Evolutionary conservation across 2,113 vertebrate genomes (phyloP).

Genomic region (Syngnathus floridae): DNA sequence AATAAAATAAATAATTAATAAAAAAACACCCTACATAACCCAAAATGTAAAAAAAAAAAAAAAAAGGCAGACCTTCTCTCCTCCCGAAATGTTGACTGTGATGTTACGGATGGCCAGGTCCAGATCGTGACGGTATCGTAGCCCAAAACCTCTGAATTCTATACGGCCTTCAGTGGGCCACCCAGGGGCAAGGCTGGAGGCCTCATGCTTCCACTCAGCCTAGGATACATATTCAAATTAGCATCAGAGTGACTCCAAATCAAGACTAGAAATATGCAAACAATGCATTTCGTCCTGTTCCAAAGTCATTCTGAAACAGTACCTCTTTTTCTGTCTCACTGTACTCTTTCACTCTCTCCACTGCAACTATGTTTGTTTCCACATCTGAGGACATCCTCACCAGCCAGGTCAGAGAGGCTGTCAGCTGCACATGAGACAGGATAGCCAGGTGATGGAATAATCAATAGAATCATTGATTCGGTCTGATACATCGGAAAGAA

Average conservation of each 20-base stretch:
- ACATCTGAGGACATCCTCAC: slow-evolving; percentile 94
- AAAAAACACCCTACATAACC: too few species aligned
- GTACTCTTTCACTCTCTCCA: slow-evolving; percentile 91
- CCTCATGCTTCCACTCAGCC: slow-evolving; percentile 81
- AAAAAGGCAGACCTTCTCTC: slow-evolving; percentile 80
- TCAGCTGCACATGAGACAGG: slow-evolving; percentile 70
- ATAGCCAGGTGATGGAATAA: background rate
- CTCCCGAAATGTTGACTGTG: slow-evolving; percentile 74
- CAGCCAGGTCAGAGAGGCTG: slow-evolving; percentile 87
- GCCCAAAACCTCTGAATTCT: slow-evolving; percentile 76
- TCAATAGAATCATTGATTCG: too few species aligned
- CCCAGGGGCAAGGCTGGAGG: slow-evolving; percentile 49
- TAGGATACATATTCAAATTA: slow-evolving; percentile 33
- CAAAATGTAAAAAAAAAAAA: background rate
- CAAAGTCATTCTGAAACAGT: background rate
- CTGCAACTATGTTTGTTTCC: slow-evolving; percentile 94
- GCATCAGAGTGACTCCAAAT: background rate
- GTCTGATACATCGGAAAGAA: too few species aligned
- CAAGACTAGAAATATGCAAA: background rate
- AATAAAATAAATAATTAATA: too few species aligned
- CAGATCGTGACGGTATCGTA: slow-evolving; percentile 84
- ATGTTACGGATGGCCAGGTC: slow-evolving; percentile 85
- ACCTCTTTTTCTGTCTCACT: slow-evolving; percentile 88
- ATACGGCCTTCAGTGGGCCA: slow-evolving; percentile 83
- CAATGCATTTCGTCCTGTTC: background rate